These are phyloP conservation scores for Lucilia sericata DNA, from an alignment of 1,140 invertebrate genomes.

Conservation along the genomic window DNA sequence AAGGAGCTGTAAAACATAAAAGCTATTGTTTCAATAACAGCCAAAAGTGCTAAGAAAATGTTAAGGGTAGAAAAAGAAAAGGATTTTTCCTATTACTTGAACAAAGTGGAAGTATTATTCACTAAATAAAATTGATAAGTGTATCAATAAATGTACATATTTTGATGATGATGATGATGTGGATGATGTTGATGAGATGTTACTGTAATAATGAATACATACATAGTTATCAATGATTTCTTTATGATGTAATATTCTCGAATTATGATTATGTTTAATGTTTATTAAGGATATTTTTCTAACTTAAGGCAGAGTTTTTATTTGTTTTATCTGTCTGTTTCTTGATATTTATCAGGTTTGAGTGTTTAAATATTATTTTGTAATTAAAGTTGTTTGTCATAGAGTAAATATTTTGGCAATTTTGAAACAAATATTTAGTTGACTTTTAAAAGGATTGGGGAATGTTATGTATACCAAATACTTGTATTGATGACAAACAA, in stretches of 20 bases:
- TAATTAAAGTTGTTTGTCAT: background rate
- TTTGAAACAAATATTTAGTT: background rate
- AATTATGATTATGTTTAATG: background rate
- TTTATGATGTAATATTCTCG: background rate
- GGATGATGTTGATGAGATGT: background rate
- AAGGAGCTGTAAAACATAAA: background rate
- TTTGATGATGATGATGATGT: no score
- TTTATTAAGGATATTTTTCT: background rate
- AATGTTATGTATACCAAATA: no score
- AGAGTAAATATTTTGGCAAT: background rate
- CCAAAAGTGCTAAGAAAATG: constrained; percentile 6
- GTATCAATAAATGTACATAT: background rate
- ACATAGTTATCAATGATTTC: background rate
- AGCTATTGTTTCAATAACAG: constrained; percentile 18
- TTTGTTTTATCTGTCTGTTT: background rate
- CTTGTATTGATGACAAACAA: no score
- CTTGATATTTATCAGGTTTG: background rate
- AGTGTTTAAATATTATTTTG: constrained; percentile 19
- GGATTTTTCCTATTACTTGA: background rate
- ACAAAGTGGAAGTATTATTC: constrained; percentile 1
- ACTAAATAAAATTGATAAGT: constrained; percentile 42
- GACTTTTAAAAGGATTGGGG: background rate
- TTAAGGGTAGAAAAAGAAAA: constrained; percentile 10
- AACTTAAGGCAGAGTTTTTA: background rate
- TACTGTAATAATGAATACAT: background rate